These are phyloP conservation scores for Bolinopsis microptera DNA, from an alignment of 37 sponge, comb jelly and placozoan genomes.

Conservation along the genomic window DNA sequence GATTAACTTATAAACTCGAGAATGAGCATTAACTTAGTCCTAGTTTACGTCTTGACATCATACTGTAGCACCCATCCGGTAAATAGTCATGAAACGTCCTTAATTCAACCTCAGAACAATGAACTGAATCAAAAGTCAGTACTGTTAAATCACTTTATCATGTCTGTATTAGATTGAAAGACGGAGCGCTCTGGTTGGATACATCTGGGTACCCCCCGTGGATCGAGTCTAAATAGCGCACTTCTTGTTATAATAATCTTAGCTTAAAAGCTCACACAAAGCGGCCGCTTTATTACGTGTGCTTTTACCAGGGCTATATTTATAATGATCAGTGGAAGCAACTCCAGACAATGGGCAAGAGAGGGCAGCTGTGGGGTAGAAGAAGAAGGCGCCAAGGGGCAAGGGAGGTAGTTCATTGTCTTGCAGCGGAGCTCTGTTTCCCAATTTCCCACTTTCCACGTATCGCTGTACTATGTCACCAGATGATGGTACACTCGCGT, in stretches of 20 bases:
- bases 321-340: background rate
- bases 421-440: background rate
- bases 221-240: background rate
- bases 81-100: background rate
- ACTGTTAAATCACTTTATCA: conserved; percentile 9
- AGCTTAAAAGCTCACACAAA: no score
- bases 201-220: background rate
- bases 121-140: background rate
- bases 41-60: no score
- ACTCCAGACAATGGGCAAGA: background rate
- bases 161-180: background rate
- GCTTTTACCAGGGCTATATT: background rate
- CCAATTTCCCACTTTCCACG: background rate
- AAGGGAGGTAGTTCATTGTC: background rate
- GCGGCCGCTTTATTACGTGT: background rate
- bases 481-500: background rate
- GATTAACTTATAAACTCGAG: no score
- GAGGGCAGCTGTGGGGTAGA: background rate
- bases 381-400: no score
- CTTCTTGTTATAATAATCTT: no score
- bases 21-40: background rate
- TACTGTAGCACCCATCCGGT: background rate
- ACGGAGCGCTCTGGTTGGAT: background rate
- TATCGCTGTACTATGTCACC: background rate
- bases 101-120: background rate